Base-by-base conservation (phyloP, 2,888 invertebrate species). In the Uloborus plumipes region DNA sequence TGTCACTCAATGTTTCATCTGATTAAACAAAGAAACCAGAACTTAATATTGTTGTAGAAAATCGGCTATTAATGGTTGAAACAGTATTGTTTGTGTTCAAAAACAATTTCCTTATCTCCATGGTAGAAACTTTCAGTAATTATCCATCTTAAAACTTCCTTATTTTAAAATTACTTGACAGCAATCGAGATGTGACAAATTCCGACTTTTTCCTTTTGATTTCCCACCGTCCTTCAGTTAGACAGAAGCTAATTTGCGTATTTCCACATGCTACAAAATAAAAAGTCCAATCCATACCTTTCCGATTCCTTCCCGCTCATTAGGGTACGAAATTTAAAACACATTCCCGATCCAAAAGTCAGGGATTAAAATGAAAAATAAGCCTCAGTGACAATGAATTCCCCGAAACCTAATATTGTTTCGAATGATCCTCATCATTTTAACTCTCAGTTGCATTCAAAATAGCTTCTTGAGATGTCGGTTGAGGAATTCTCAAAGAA, bases 351-450 rank as follows among this genome's bases (percentile, higher is more conserved):
- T 74, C 69, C 62, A 50, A 69, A n/a, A 73, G 62, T 80, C 80
- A 47, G 16, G 80, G 80, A 80, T 80, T 80, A 69, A 80, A 80
- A 67, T 73, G 67, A 53, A 73, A 53, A 59, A 55, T 31, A 73
- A 31, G 50, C 26, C 47, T 11, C 49, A n/a, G 39, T 39, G 39
- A 39, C 39, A 39, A 39, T 39, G 39, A 39, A 39, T 39, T 39
- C 39, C n/a, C 39, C 39, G 70, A 73, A 67, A 58, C 59, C 39
- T 39, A 47, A 14, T 9, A 64, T 47, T 64, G 64, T 64, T 20
- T 16, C n/a, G 16, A 65, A 71, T 61, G 80, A 74, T 67, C 74
- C 74, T 81, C 70, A 65, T 80, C 67, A 81, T 74, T 81, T 81
- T 81, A 74, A 70, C 73, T 70, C 58, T 39, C 39, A 39, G 39